phyloP scores from a whole-genome alignment of 1,140 invertebrate species.

The Ylistrum balloti region DNA sequence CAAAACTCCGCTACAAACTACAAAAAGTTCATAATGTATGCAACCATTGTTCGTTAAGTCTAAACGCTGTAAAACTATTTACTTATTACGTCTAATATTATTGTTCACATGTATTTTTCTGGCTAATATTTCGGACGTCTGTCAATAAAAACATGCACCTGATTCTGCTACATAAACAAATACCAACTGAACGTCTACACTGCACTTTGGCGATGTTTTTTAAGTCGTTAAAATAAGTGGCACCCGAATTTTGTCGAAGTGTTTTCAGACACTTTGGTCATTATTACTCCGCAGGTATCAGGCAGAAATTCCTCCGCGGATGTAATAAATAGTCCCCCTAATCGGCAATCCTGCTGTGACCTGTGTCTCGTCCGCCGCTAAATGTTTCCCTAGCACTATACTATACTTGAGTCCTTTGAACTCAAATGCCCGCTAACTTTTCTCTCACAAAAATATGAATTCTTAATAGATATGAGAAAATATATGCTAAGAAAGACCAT shows the following conservation, averaged over 20 bases:
- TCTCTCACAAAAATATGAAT: constrained; percentile 27
- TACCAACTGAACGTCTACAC: too few species aligned
- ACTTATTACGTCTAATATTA: too few species aligned
- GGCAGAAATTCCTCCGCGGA: constrained; percentile 5
- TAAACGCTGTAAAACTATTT: too few species aligned
- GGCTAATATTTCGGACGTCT: too few species aligned
- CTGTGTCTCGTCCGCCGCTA: constrained; percentile 14
- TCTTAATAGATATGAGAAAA: background rate
- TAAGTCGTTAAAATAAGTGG: constrained; percentile 32
- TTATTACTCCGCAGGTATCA: constrained; percentile 27
- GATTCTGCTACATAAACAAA: too few species aligned
- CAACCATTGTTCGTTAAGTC: too few species aligned
- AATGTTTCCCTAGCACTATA: background rate
- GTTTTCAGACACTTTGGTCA: constrained; percentile 27
- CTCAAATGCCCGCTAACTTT: constrained; percentile 10
- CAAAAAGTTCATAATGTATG: too few species aligned
- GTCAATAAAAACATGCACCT: too few species aligned
- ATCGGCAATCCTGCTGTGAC: background rate
- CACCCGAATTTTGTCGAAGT: constrained; percentile 31
- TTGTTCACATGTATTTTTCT: too few species aligned
- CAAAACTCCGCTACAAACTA: too few species aligned
- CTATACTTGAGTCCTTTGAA: background rate
- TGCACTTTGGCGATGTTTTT: too few species aligned
- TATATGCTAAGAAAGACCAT: background rate
- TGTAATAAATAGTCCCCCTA: constrained; percentile 37